Percentiles rank a stretch among this genome's conserved stretches.
Conservation (phyloP, 2,113 vertebrate species). For the Hiodon alosoides region DNA sequence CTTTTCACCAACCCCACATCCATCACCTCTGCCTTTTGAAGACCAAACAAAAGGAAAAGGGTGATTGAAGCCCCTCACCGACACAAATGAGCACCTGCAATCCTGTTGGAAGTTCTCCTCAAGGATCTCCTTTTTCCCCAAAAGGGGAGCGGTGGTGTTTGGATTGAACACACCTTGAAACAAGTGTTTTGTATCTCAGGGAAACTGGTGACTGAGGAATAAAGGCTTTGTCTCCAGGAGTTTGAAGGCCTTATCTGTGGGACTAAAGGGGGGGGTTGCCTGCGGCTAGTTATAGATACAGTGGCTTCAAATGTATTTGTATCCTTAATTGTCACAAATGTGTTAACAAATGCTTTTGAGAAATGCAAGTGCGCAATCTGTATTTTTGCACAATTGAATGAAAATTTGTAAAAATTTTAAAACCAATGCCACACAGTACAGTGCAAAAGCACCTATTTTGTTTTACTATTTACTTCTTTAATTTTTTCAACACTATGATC, state of each 20-base stretch:
- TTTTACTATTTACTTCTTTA: no score
- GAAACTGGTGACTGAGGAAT: constrained; percentile 65
- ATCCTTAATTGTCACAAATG: constrained; percentile 29
- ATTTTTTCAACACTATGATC: no score
- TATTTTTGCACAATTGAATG: no score
- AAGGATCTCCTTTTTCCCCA: constrained; percentile 25
- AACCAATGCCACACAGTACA: no score
- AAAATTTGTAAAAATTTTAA: no score
- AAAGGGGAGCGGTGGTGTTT: constrained; percentile 37
- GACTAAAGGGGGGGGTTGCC: constrained; percentile 49
- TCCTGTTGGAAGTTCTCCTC: constrained; percentile 32
- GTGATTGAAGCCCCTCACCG: constrained; percentile 27
- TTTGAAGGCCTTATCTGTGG: constrained; percentile 55
- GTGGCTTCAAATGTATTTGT: constrained; percentile 44
- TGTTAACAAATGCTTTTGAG: no score
- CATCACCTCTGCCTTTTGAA: constrained; percentile 35
- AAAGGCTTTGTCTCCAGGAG: constrained; percentile 57
- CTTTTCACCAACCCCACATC: constrained; percentile 45
- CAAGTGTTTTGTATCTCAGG: constrained; percentile 70
- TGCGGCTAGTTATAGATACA: constrained; percentile 58
- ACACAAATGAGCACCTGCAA: constrained; percentile 34
- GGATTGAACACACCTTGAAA: constrained; percentile 51
- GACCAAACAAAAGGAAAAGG: constrained; percentile 33
- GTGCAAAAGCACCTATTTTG: no score
- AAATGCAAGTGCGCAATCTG: no score